Evolutionary conservation across 1,140 invertebrate species (phyloP).

Genomic region (Platorchestia sp.): DNA sequence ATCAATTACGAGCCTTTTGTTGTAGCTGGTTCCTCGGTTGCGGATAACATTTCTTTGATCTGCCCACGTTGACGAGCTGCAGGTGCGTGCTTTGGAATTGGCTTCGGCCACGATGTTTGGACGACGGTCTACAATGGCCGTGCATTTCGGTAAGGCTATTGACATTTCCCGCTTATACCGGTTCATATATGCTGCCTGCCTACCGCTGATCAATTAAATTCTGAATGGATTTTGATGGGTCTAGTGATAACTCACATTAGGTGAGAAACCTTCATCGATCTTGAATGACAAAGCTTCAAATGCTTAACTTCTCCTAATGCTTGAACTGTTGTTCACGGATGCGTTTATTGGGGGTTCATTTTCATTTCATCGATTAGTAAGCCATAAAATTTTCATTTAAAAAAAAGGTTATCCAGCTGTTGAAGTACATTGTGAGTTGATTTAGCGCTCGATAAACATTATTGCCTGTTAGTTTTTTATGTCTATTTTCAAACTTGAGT

Average conservation of each 20-base stretch:
- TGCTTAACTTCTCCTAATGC: background rate
- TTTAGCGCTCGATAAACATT: background rate
- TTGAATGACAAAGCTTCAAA: background rate
- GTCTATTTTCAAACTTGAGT: background rate
- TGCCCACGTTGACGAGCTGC: background rate
- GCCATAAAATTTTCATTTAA: background rate
- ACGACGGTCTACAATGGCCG: background rate
- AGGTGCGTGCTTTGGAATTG: background rate
- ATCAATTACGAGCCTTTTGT: background rate
- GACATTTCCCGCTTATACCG: background rate
- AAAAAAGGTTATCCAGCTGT: background rate
- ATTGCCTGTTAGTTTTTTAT: background rate
- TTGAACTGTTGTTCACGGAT: background rate
- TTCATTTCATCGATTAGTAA: background rate
- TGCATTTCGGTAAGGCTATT: background rate
- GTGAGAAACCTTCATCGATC: background rate
- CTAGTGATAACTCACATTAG: background rate
- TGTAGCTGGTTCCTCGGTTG: background rate
- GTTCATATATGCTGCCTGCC: background rate
- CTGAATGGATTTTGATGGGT: background rate
- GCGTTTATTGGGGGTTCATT: background rate
- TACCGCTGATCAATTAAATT: background rate
- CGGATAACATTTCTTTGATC: background rate
- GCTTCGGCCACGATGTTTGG: background rate
- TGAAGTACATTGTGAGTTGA: background rate